A percentile compares a stretch with the other conserved stretches of the same genome.
These are phyloP conservation scores for Trissolcus brochymenae DNA, from an alignment of 2,888 invertebrate species.

Conservation along the genomic window DNA sequence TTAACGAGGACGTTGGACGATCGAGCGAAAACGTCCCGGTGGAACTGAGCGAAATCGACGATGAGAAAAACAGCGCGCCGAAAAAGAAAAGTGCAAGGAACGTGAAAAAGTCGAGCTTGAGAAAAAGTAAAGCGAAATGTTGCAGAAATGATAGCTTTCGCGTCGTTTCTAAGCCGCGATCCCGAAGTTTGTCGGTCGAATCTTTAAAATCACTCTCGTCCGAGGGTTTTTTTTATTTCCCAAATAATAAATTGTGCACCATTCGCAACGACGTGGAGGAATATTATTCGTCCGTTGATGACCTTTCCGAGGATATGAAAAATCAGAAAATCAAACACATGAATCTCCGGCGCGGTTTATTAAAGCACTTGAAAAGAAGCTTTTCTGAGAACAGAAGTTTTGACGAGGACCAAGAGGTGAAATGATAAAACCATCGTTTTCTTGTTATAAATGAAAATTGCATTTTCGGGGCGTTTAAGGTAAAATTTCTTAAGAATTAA, in stretches of 20 bases:
- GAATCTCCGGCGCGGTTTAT: background rate
- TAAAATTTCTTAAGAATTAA: too few species aligned
- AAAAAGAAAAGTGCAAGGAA: background rate
- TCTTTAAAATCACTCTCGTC: constrained; percentile 5
- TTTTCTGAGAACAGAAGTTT: constrained; percentile 7
- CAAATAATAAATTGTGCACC: too few species aligned
- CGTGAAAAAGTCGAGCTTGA: background rate
- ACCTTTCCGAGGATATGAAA: constrained; percentile 12
- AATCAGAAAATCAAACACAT: too few species aligned
- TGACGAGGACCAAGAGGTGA: background rate
- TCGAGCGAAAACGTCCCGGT: too few species aligned
- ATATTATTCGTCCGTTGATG: background rate
- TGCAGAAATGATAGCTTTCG: too few species aligned
- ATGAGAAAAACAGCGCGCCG: constrained; percentile 7
- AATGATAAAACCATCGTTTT: too few species aligned
- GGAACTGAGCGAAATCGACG: background rate
- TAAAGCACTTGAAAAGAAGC: constrained; percentile 19
- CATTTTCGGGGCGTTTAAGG: too few species aligned
- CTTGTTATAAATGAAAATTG: too few species aligned
- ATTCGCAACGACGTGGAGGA: too few species aligned
- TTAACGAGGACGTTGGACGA: too few species aligned
- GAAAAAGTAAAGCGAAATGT: background rate
- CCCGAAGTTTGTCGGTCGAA: constrained; percentile 3
- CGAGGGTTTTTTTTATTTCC: background rate
- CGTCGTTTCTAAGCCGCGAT: background rate